Evolutionary conservation across 1,140 invertebrate genomes (phyloP), one percentile per base, ranked within the genome.

Genomic region (Polypedilum vanderplanki): DNA sequence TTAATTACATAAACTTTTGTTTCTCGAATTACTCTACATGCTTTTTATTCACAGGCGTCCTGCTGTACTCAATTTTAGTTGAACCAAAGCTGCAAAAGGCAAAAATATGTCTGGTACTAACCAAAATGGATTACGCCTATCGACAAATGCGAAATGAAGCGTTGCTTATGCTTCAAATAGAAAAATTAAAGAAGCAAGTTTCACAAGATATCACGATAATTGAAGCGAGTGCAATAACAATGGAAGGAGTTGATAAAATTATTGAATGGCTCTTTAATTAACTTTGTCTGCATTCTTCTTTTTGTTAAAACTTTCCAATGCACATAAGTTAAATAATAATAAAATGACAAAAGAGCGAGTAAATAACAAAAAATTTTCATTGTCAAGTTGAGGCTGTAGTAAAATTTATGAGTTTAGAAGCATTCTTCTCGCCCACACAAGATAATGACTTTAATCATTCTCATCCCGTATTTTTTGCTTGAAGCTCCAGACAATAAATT

Each of bases 101-200:
- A 2, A 90, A 89, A 83, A 89, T 94, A 77, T 84, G 92, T 18
- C 79, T 94, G 74, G 87, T 93, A 0, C 80, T 94, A 8, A 88
- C 89, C 15, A 94, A 94, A 84, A 92, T 91, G 89, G 92, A 94
- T 78, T 87, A 90, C 1, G 91, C 91, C 10, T 93, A 92, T 81
- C 85, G 90, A 20, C 91, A 93, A 80, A 92, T 93, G 89, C 84
- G 91, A 33, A 93, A 93, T 78, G 90, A 93, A 80, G 90, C 91
- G 1, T 80, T 93, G 40, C 83, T 94, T 3, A 93, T 93, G 89
- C 83, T 93, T 75, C 90, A 93, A 80, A 80, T 83, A 77, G 84
- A 85, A 22, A 85, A 89, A 67, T 81, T 91, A 12, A 85, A 88
- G 78, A 86, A 84, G 75, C 89, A 92, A 82, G 85, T 91, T 1